A percentile compares a stretch with the other conserved stretches of the same genome.
phyloP scores from a whole-genome alignment of 2,888 invertebrate species.

The Pecten maximus region DNA sequence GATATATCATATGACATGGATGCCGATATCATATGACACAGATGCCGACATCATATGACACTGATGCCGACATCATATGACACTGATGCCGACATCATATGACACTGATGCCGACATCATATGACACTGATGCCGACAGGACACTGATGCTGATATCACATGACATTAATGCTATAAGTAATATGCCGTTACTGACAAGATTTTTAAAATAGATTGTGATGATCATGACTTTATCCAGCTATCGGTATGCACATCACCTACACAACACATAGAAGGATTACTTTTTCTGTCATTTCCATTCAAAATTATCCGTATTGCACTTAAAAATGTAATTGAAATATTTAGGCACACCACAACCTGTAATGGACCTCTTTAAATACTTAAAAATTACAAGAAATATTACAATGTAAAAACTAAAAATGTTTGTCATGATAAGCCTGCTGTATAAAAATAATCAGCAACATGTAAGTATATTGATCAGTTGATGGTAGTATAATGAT shows the following conservation, averaged over 20 bases:
- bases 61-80: background rate
- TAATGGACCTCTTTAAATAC: background rate
- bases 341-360: background rate
- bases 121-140: too few species aligned
- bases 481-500: background rate
- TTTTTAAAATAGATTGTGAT: background rate
- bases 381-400: background rate
- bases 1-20: too few species aligned
- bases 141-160: background rate
- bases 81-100: background rate
- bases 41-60: background rate
- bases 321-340: background rate
- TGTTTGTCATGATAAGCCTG: background rate
- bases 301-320: background rate
- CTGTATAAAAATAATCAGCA: background rate
- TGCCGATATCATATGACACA: too few species aligned
- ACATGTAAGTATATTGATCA: constrained; percentile 7
- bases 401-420: background rate
- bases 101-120: too few species aligned
- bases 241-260: background rate
- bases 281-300: background rate
- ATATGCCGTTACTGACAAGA: too few species aligned
- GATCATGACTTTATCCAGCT: background rate
- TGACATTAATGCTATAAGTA: background rate
- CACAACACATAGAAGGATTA: background rate